phyloP scores from a whole-genome alignment of 2,888 invertebrate species.

The Latrodectus hesperus region DNA sequence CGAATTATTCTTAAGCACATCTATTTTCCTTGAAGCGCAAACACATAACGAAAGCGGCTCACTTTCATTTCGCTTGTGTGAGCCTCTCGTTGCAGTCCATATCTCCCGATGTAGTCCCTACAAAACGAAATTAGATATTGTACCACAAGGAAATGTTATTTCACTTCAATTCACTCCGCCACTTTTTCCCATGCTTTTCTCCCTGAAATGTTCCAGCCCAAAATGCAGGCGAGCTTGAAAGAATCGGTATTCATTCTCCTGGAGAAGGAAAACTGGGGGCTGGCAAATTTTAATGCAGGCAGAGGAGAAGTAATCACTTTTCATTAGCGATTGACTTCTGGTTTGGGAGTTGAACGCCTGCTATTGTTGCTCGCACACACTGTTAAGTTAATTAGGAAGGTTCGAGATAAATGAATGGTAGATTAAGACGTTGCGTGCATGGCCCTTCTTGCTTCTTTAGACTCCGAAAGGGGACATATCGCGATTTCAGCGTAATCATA shows the following conservation, averaged over 20 bases:
- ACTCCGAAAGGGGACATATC: constrained; percentile 17
- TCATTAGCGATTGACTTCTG: constrained; percentile 60
- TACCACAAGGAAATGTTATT: constrained; percentile 48
- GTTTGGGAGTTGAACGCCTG: constrained; percentile 50
- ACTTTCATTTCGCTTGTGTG: too few species aligned
- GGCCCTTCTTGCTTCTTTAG: constrained; percentile 27
- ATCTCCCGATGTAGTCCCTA: neutral
- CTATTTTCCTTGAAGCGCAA: too few species aligned
- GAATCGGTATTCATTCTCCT: constrained; percentile 32
- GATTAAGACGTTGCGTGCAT: constrained; percentile 27
- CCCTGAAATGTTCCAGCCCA: constrained; percentile 18
- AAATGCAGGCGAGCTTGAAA: constrained; percentile 23
- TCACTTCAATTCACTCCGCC: neutral
- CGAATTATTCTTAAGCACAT: too few species aligned
- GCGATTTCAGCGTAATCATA: constrained; percentile 2
- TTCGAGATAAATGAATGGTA: constrained; percentile 57
- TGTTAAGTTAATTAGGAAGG: constrained; percentile 59
- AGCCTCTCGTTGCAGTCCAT: too few species aligned
- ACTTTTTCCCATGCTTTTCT: constrained; percentile 11
- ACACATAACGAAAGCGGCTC: too few species aligned
- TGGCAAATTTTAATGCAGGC: constrained; percentile 26
- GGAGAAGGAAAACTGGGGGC: constrained; percentile 17
- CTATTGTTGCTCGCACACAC: constrained; percentile 47
- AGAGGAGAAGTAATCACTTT: constrained; percentile 56
- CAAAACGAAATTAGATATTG: constrained; percentile 57